Base-by-base conservation (phyloP, 1,140 invertebrate genomes). In the Drepana arcuata region DNA sequence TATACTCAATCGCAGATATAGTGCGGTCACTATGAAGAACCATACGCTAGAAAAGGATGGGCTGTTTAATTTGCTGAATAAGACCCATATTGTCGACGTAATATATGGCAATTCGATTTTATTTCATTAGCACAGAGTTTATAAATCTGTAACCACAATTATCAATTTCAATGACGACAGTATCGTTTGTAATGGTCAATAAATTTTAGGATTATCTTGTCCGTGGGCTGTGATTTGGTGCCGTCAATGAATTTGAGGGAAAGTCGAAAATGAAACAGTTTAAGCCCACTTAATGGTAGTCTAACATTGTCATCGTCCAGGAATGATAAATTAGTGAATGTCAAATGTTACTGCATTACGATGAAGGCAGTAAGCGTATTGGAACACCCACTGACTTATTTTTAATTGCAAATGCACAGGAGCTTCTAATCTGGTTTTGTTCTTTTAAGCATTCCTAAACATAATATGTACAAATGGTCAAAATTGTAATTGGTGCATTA, bases 131-230 rank as follows among this genome's bases (percentile, higher is more conserved):
- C 58, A 57, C 56, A 48, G 60, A 68, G 56, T 74, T 72, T 74
- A 77, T 75, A 74, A 78, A 73, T 75, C 53, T 63, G 56, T 62
- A 58, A 47, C 50, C 41, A 48, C 49, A 51, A 63, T 61, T 61
- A 68, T 59, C 57, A 48, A 68, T 70, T 63, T 44, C 41, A 49
- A 52, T 65, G 70, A 71, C 61, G 68, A 78, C 73, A 74, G 43
- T 64, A 36, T 52, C 60, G 43, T 63, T 49, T 66, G 72, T 80
- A 74, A 70, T 70, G 62, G 65, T 45, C 65, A 57, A 79, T 81
- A 81, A 81, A 81, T 81, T 61, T 46, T 46, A 53, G 74, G 74
- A 81, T 81, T 81, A 79, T 60, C 68, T 70, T 79, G 77, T 81
- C 68, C 56, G 63, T 70, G 50, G 54, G 55, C 51, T 41, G 65